Conservation (phyloP, 2,113 vertebrate species). For the Ptilonorhynchus violaceus region DNA sequence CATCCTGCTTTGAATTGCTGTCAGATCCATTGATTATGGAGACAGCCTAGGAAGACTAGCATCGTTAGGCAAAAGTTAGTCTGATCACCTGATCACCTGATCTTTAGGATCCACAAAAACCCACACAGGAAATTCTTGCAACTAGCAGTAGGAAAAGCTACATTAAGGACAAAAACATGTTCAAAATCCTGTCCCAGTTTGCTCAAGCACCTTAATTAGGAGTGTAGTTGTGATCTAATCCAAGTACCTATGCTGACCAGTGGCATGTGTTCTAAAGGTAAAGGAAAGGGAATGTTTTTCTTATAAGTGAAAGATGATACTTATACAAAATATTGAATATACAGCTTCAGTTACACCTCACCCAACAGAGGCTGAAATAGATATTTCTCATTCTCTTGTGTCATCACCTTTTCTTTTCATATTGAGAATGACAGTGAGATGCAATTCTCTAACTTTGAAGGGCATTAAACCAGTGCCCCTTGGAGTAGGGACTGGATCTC, state of each 20-base stretch:
- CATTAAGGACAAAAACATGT: neutral
- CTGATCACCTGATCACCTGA: no score
- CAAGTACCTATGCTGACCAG: neutral
- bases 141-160: neutral
- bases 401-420: neutral
- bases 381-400: neutral
- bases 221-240: neutral
- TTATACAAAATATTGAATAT: neutral
- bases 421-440: neutral
- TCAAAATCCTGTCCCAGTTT: neutral
- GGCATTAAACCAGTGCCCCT: neutral
- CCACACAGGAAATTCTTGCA: neutral
- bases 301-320: neutral
- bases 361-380: neutral
- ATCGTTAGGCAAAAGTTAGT: neutral
- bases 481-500: neutral
- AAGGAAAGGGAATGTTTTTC: neutral
- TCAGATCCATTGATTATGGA: neutral
- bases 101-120: neutral
- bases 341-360: neutral
- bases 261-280: neutral
- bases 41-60: neutral
- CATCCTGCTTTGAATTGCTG: neutral
- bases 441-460: neutral
- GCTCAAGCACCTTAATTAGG: neutral